These are phyloP conservation scores for Podiceps cristatus DNA, from an alignment of 2,113 vertebrate species.

Conservation along the genomic window DNA sequence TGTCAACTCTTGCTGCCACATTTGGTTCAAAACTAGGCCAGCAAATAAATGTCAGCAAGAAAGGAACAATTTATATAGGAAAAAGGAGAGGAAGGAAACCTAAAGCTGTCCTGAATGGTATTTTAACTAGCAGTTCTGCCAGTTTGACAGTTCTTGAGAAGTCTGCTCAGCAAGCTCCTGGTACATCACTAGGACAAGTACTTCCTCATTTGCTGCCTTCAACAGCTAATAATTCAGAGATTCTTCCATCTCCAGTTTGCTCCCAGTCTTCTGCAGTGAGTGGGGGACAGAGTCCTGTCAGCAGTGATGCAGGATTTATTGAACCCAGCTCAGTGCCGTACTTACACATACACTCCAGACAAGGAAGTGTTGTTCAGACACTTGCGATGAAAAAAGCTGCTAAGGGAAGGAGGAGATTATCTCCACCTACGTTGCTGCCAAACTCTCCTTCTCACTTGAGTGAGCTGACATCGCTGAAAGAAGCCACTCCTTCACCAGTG, in stretches of 20 bases:
- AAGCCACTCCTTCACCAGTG: conserved; percentile 92
- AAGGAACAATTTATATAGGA: conserved; percentile 98
- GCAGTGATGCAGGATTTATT: conserved; percentile 88
- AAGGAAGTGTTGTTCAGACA: conserved; percentile 81
- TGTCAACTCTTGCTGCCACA: conserved; percentile 91
- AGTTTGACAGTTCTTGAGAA: conserved; percentile 75
- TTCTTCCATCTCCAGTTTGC: conserved; percentile 88
- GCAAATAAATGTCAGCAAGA: conserved; percentile 98
- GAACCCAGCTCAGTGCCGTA: conserved; percentile 91
- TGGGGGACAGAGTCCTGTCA: conserved; percentile 89
- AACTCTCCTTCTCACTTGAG: conserved; percentile 88
- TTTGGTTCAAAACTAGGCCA: conserved; percentile 92
- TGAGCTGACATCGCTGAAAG: conserved; percentile 87
- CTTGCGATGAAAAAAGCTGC: conserved; percentile 87
- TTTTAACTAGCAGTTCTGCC: conserved; percentile 64
- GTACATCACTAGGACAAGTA: conserved; percentile 76
- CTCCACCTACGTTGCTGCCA: conserved; percentile 82
- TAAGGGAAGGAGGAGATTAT: conserved; percentile 77
- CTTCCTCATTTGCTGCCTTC: conserved; percentile 83
- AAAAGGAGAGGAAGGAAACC: conserved; percentile 96
- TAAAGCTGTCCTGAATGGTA: conserved; percentile 82
- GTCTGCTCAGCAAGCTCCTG: conserved; percentile 76
- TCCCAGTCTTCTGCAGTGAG: conserved; percentile 86
- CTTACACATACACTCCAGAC: conserved; percentile 78
- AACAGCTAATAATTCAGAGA: conserved; percentile 71